Evolutionary conservation across 2,888 invertebrate genomes (phyloP).

Genomic region (Drosophila pullipes): DNA sequence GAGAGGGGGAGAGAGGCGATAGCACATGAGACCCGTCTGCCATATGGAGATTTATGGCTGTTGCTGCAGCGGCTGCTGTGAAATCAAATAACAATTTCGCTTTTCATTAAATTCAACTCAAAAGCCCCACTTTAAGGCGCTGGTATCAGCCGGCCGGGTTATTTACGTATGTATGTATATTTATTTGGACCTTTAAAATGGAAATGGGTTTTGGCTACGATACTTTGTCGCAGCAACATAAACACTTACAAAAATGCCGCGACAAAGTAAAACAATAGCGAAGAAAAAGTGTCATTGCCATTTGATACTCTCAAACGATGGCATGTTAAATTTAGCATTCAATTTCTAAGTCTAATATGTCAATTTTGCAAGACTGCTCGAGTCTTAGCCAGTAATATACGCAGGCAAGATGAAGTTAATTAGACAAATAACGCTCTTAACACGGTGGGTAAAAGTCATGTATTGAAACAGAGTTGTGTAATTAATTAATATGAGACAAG

Average conservation of each 20-base stretch:
- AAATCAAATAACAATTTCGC: conserved; percentile 75
- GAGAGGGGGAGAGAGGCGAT: not conserved
- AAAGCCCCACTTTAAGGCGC: conserved; percentile 57
- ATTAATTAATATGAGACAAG: conserved; percentile 7
- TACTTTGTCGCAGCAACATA: conserved; percentile 68
- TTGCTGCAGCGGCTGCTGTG: conserved; percentile 37
- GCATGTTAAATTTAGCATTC: not conserved
- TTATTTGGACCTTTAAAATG: conserved; percentile 7
- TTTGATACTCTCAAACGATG: conserved; percentile 25
- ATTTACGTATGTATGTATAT: conserved; percentile 3
- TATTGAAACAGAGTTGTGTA: not conserved
- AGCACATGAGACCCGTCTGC: conserved; percentile 53
- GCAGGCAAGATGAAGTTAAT: not conserved
- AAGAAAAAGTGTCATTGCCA: conserved; percentile 14
- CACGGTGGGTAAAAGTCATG: not conserved
- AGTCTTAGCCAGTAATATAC: not conserved
- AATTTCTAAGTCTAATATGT: not conserved
- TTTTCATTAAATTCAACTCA: conserved; percentile 71
- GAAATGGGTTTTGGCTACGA: conserved; percentile 20
- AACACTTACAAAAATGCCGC: conserved; percentile 64
- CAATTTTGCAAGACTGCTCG: not conserved
- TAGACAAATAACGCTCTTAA: not conserved
- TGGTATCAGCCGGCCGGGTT: conserved; percentile 16
- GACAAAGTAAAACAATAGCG: conserved; percentile 37
- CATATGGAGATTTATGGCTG: conserved; percentile 73